Evolutionary conservation across 2,888 invertebrate species (phyloP).

Genomic region (Agonum fuliginosum): DNA sequence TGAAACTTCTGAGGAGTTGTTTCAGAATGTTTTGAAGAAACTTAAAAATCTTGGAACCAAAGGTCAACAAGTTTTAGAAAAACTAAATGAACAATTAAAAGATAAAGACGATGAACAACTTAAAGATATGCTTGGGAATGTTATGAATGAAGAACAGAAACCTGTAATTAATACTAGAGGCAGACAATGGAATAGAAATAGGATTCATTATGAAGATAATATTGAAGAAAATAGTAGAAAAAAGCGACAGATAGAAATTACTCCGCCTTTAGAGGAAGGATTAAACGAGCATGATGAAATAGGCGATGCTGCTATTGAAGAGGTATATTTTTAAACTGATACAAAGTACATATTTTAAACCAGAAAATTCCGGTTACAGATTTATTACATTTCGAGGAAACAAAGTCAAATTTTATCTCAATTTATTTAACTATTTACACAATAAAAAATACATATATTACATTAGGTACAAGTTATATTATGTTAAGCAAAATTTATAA

Average conservation of each 20-base stretch:
- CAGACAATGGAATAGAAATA: slow-evolving; percentile 68
- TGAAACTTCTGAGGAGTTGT: slow-evolving; percentile 74
- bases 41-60: slow-evolving; percentile 76
- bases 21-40: slow-evolving; percentile 76
- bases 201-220: slow-evolving; percentile 67
- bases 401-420: slow-evolving; percentile 71
- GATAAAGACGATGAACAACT: slow-evolving; percentile 57
- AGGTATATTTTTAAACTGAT: slow-evolving; percentile 71
- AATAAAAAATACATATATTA: neutral
- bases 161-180: slow-evolving; percentile 68
- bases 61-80: slow-evolving; percentile 76
- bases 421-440: neutral
- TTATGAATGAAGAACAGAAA: slow-evolving; percentile 72
- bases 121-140: slow-evolving; percentile 66
- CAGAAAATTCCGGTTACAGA: slow-evolving; percentile 7
- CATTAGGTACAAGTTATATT: neutral
- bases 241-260: slow-evolving; percentile 75
- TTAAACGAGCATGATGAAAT: slow-evolving; percentile 78
- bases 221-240: slow-evolving; percentile 68
- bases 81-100: slow-evolving; percentile 73
- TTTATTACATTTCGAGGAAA: slow-evolving; percentile 72
- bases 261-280: slow-evolving; percentile 73
- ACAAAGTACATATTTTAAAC: slow-evolving; percentile 2
- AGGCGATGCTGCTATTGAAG: slow-evolving; percentile 78
- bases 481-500: neutral